Evolutionary conservation across 2,113 vertebrate genomes (phyloP).

Genomic region (Polypterus bichir): DNA sequence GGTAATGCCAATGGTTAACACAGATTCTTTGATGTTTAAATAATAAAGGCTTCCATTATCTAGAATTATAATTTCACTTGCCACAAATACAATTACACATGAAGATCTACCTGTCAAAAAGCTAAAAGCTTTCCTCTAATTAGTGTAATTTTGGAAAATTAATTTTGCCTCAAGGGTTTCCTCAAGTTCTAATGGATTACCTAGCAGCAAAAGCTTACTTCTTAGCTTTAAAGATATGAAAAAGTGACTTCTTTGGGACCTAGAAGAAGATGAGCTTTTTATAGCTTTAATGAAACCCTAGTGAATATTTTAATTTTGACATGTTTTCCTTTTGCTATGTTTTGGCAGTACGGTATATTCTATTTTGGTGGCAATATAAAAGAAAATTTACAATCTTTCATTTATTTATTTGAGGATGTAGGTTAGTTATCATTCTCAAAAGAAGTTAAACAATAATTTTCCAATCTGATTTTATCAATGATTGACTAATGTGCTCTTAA

Average conservation of each 20-base stretch:
- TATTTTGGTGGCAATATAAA: not conserved
- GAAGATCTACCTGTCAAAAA: slow-evolving; percentile 7
- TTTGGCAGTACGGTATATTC: not conserved
- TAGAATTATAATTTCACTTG: no score
- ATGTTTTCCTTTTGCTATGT: not conserved
- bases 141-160: slow-evolving; percentile 13
- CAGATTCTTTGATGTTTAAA: no score
- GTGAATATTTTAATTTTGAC: no score
- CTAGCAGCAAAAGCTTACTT: slow-evolving; percentile 1
- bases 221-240: slow-evolving; percentile 1
- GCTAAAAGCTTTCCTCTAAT: slow-evolving; percentile 13
- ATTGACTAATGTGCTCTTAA: no score
- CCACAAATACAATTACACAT: not conserved
- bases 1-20: not conserved
- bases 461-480: no score
- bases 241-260: not conserved
- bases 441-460: no score
- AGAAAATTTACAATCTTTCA: not conserved
- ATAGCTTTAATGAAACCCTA: no score
- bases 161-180: slow-evolving; percentile 3
- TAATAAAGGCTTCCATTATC: no score
- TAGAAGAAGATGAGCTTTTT: no score
- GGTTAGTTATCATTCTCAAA: no score
- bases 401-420: no score
- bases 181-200: slow-evolving; percentile 10